These are phyloP conservation scores for Geophilus truncorum DNA, from an alignment of 2,888 invertebrate genomes.

Conservation along the genomic window DNA sequence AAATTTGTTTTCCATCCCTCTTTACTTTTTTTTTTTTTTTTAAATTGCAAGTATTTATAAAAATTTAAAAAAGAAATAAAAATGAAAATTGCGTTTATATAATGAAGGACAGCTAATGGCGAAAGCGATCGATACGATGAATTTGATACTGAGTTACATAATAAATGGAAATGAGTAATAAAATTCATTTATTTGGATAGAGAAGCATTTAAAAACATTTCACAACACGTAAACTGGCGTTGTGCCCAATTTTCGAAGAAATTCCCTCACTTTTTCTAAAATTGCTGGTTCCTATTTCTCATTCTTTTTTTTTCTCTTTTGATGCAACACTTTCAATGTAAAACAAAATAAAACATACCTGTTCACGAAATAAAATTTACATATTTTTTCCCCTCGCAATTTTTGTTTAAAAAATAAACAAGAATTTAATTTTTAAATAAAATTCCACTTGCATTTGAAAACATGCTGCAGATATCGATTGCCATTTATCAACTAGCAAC, in stretches of 20 bases:
- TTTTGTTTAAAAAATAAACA: background rate
- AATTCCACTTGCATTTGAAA: conserved; percentile 17
- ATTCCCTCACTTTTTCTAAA: too few relatives aligned
- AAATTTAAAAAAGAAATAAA: background rate
- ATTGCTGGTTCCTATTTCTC: too few relatives aligned
- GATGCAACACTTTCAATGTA: background rate
- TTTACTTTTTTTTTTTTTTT: background rate
- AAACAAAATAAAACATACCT: background rate
- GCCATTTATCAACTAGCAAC: conserved; percentile 23
- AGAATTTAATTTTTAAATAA: conserved; percentile 24
- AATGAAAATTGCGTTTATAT: background rate
- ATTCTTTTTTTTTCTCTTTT: background rate
- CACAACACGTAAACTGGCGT: background rate
- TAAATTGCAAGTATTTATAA: background rate
- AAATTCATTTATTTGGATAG: conserved; percentile 13
- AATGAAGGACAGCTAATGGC: background rate
- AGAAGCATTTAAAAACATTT: conserved; percentile 14
- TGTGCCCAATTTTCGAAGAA: background rate
- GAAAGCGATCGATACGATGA: background rate
- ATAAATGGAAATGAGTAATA: conserved; percentile 24
- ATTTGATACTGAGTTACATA: conserved; percentile 4
- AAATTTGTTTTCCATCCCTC: background rate
- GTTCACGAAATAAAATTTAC: background rate
- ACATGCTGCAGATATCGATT: conserved; percentile 9
- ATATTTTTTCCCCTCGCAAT: background rate